A percentile compares a stretch with the other conserved stretches of the same genome.
These are phyloP conservation scores for Saturnia pavonia DNA, from an alignment of 2,888 invertebrate genomes.

Conservation along the genomic window DNA sequence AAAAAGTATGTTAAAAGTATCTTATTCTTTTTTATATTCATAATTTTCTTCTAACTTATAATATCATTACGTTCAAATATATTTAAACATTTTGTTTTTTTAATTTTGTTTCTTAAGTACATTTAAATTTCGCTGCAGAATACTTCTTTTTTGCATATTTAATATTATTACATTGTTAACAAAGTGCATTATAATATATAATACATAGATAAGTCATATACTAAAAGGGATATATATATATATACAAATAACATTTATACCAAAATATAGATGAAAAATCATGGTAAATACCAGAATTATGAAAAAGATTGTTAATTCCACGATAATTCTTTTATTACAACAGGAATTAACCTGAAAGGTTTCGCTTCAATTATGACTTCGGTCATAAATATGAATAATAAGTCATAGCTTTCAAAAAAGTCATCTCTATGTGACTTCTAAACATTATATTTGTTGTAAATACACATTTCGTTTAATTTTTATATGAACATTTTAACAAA, in stretches of 20 bases:
- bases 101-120: too few relatives aligned
- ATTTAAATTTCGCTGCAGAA: too few relatives aligned
- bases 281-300: too few relatives aligned
- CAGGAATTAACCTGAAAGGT: too few relatives aligned
- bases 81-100: too few relatives aligned
- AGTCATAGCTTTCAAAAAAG: background rate
- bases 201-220: too few relatives aligned
- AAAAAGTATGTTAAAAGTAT: background rate
- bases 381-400: background rate
- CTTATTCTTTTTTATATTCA: background rate
- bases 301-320: too few relatives aligned
- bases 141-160: too few relatives aligned
- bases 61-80: background rate
- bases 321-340: too few relatives aligned
- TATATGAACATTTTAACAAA: too few relatives aligned
- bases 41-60: background rate
- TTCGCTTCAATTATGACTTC: background rate
- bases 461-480: background rate
- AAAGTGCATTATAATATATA: too few relatives aligned
- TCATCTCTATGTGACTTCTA: background rate
- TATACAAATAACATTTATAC: background rate
- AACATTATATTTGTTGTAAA: background rate
- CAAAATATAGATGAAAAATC: background rate
- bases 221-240: background rate
- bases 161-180: too few relatives aligned